Evolutionary conservation across 2,113 vertebrate species (phyloP).

Genomic region (Heterotilapia buettikoferi): DNA sequence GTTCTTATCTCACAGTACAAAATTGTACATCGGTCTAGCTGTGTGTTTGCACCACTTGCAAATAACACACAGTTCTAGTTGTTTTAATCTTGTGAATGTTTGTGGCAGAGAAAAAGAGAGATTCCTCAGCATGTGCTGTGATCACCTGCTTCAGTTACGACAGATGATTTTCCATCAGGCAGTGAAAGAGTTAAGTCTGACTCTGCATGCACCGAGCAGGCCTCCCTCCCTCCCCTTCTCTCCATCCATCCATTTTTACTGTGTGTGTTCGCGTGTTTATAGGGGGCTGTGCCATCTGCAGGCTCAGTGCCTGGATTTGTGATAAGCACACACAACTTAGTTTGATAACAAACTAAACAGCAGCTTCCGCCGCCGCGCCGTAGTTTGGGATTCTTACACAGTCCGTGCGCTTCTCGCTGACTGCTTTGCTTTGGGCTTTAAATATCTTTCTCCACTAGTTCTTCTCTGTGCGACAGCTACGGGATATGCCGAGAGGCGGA

Average conservation of each 20-base stretch:
- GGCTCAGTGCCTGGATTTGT: slow-evolving; percentile 1
- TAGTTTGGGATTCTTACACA: background rate
- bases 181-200: slow-evolving; percentile 69
- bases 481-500: slow-evolving; percentile 59
- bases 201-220: slow-evolving; percentile 59
- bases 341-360: slow-evolving; percentile 8
- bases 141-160: slow-evolving; percentile 18
- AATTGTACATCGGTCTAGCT: background rate
- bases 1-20: background rate
- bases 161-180: background rate
- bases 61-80: background rate
- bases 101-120: background rate
- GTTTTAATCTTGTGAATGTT: background rate
- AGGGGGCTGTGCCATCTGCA: slow-evolving; percentile 38
- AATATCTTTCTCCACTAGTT: background rate
- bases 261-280: background rate
- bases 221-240: slow-evolving; percentile 22
- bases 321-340: slow-evolving; percentile 3
- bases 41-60: background rate
- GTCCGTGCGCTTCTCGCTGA: background rate
- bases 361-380: background rate
- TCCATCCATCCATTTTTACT: slow-evolving; percentile 45
- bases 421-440: background rate
- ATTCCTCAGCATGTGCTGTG: background rate
- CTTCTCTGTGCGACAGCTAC: background rate